phyloP scores from a whole-genome alignment of 1,140 invertebrate species.

The Brachionus rubens region DNA sequence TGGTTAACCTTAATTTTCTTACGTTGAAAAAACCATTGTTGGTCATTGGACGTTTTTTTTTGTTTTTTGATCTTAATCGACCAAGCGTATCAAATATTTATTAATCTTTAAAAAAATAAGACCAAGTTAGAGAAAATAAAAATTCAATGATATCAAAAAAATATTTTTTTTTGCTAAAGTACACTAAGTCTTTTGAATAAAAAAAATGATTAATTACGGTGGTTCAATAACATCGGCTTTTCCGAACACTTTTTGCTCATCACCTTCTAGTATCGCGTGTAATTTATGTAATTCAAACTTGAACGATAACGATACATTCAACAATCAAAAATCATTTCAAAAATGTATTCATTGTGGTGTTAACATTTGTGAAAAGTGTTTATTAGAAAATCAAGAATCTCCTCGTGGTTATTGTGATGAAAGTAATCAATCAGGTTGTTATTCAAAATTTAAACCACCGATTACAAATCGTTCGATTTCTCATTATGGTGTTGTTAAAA shows the following conservation, averaged over 20 bases:
- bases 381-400: conserved; percentile 20
- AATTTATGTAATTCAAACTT: not conserved
- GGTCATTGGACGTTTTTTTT: too few relatives aligned
- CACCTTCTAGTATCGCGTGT: not conserved
- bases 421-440: not conserved
- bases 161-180: too few relatives aligned
- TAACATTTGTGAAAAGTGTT: conserved; percentile 29
- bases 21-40: too few relatives aligned
- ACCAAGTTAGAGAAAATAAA: too few relatives aligned
- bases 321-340: not conserved
- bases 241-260: conserved; percentile 20
- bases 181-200: too few relatives aligned
- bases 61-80: too few relatives aligned
- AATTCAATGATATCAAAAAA: too few relatives aligned
- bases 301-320: not conserved
- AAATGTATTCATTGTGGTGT: conserved; percentile 35
- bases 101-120: too few relatives aligned
- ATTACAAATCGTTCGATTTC: not conserved
- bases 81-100: too few relatives aligned
- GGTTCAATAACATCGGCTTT: conserved; percentile 27
- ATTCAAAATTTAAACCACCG: not conserved
- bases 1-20: too few relatives aligned
- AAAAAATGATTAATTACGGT: conserved; percentile 39
- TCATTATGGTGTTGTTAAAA: conserved; percentile 37
- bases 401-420: not conserved